A percentile compares a stretch with the other conserved stretches of the same genome.
Conservation (phyloP, 2,888 invertebrate genomes). For the Caenorhabditis sulstoni region DNA sequence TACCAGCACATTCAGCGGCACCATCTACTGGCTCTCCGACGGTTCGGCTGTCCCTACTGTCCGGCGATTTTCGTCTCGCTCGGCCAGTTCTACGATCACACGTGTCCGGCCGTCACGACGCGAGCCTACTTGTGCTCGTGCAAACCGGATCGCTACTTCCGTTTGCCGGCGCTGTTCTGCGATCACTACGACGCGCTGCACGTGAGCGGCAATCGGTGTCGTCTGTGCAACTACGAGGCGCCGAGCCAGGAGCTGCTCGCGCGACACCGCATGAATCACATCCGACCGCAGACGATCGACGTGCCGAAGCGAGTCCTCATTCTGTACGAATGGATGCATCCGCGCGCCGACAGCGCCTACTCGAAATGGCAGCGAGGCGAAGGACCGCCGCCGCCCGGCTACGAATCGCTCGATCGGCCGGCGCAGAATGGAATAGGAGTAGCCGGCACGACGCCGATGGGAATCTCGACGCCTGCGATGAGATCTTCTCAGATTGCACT, state of each 20-base stretch:
- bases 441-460: no score
- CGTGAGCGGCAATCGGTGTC: background rate
- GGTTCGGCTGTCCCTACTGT: constrained; percentile 43
- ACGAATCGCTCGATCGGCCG: no score
- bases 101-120: background rate
- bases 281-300: background rate
- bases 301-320: no score
- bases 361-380: no score
- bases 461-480: no score
- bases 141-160: background rate
- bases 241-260: background rate
- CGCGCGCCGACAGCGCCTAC: no score
- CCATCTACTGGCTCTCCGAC: background rate
- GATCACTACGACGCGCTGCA: constrained; percentile 46
- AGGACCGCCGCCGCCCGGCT: no score
- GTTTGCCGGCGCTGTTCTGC: constrained; percentile 13
- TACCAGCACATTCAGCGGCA: constrained; percentile 3
- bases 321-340: no score
- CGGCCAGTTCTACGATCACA: constrained; percentile 37
- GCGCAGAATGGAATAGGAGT: no score
- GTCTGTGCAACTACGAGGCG: background rate
- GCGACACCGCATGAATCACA: constrained; percentile 9
- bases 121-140: constrained; percentile 16
- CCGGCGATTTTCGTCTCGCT: constrained; percentile 1
- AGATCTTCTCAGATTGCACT: no score